Base-by-base conservation (phyloP, 2,888 invertebrate species). In the Epiperipatus broadwayi region DNA sequence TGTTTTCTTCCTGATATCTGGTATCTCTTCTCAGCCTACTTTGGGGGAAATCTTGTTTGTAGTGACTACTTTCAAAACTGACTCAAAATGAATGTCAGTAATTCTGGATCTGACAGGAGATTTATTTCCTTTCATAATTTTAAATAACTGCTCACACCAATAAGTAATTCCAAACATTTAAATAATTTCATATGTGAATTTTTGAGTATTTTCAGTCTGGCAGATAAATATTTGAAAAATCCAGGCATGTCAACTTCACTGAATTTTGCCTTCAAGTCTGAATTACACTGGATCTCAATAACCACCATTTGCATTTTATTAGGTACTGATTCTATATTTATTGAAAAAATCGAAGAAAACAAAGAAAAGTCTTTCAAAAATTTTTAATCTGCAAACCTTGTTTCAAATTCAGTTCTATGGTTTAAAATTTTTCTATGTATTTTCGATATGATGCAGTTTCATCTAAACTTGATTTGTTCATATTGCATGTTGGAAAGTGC, bases 181-280 rank as follows among this genome's bases (percentile, higher is more conserved):
- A n/a, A n/a, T n/a, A n/a, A n/a, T n/a, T n/a, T n/a, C n/a, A n/a
- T n/a, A n/a, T n/a, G n/a, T n/a, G n/a, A 35, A 35, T 10, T 34
- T 20, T 21, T 2, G 10, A 4, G 12, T 21, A 21, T 20, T 20
- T 35, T 10, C 21, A 35, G 16, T 22, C 21, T 35, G 12, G 21
- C 35, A 21, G 22, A 22, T 19, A 21, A 35, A 21, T 35, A 21
- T 14, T 3, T 14, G 34, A 20, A 34, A n/a, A 34, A 34, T 34
- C n/a, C 34, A 34, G 34, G 1, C 20, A n/a, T n/a, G 5, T 14
- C 34, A 36, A 25, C 36, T 36, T 36, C 36, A 25, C n/a, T 36
- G 36, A 36, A 36, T 36, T 36, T 36, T 36, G 1, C 36, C 36
- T 36, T 25, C 36, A 36, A 36, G 28, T 25, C 5, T 22, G 25